These are phyloP conservation scores for Neoscelio sp. DNA, from an alignment of 2,888 invertebrate species.

Conservation along the genomic window DNA sequence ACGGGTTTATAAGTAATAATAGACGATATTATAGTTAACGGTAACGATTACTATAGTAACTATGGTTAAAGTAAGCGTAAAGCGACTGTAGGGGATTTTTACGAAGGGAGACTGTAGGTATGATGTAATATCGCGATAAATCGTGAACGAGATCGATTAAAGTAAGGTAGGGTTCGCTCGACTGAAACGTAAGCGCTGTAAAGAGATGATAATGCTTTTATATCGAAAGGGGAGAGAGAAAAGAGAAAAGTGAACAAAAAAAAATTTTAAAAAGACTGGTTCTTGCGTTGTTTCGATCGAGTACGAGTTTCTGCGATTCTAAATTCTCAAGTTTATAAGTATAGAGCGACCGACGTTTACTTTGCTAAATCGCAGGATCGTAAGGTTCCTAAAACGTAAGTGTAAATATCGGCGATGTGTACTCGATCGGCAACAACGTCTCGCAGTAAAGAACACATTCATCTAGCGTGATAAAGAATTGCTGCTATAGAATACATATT, in stretches of 20 bases:
- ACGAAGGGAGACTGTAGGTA: slow-evolving; percentile 40
- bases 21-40: slow-evolving; percentile 75
- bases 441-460: slow-evolving; percentile 38
- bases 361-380: slow-evolving; percentile 63
- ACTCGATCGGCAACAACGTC: slow-evolving; percentile 57
- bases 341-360: slow-evolving; percentile 26
- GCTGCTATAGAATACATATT: slow-evolving; percentile 28
- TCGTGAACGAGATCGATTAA: slow-evolving; percentile 51
- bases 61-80: slow-evolving; percentile 71
- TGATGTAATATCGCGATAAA: slow-evolving; percentile 24
- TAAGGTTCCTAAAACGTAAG: slow-evolving; percentile 66
- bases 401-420: slow-evolving; percentile 64
- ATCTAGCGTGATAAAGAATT: slow-evolving; percentile 32
- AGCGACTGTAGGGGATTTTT: slow-evolving; percentile 64
- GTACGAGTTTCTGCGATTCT: slow-evolving; percentile 63
- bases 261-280: slow-evolving; percentile 53
- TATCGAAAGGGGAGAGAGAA: slow-evolving; percentile 34
- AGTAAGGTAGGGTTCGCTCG: slow-evolving; percentile 54
- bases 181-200: slow-evolving; percentile 59
- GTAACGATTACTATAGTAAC: slow-evolving; percentile 69
- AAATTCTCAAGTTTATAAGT: slow-evolving; percentile 41
- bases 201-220: slow-evolving; percentile 63
- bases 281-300: slow-evolving; percentile 59
- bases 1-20: slow-evolving; percentile 81
- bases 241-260: slow-evolving; percentile 11